These are phyloP conservation scores for Psittacula derbiana DNA, from an alignment of 2,797 vertebrate species.

Conservation along the genomic window DNA sequence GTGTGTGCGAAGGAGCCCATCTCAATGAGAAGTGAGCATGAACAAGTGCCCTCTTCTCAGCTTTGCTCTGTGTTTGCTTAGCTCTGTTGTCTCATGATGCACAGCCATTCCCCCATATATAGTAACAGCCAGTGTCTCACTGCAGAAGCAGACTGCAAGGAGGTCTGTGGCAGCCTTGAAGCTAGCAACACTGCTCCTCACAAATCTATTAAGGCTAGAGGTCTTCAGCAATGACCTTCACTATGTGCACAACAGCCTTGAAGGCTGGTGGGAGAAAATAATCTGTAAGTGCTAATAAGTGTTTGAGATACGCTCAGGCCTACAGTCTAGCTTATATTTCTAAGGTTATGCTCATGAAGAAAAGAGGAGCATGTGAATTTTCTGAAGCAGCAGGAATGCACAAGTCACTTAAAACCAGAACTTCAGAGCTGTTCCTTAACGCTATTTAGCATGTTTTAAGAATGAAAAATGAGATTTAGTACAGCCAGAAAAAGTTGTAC, in stretches of 20 bases:
- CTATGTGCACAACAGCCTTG: background rate
- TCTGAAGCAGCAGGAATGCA: background rate
- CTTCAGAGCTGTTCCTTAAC: background rate
- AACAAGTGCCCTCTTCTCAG: background rate
- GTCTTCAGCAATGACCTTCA: background rate
- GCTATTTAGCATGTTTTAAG: background rate
- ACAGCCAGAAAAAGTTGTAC: background rate
- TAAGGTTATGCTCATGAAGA: background rate
- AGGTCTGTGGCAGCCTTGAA: background rate
- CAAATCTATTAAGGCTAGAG: background rate
- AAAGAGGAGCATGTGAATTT: background rate
- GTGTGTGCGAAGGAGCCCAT: background rate
- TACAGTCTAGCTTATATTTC: background rate
- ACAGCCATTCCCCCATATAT: background rate
- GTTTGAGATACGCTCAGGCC: background rate
- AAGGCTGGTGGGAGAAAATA: conserved; percentile 1
- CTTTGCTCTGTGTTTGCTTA: background rate
- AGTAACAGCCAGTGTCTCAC: conserved; percentile 1
- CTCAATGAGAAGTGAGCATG: background rate
- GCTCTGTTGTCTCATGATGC: background rate
- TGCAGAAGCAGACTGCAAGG: background rate
- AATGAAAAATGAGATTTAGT: background rate
- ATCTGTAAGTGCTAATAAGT: background rate
- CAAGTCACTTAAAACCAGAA: background rate
- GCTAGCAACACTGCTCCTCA: background rate